phyloP scores from a whole-genome alignment of 2,888 invertebrate genomes.

The Pomacea canaliculata region DNA sequence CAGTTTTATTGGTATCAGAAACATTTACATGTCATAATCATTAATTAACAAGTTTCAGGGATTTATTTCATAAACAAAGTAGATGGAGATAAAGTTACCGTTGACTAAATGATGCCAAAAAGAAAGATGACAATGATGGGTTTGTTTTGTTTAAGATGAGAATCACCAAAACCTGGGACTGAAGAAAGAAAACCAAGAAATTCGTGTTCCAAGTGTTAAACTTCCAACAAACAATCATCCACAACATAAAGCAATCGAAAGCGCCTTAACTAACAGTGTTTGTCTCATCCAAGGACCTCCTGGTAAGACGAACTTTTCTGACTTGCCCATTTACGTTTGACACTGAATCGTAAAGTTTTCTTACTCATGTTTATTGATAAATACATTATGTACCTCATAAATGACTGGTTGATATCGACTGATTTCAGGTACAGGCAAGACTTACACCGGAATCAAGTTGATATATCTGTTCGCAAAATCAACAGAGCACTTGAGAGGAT shows the following conservation, averaged over 20 bases:
- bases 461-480: conserved; percentile 45
- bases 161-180: not conserved
- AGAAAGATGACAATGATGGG: too few relatives aligned
- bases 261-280: conserved; percentile 39
- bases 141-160: not conserved
- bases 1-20: not conserved
- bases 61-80: too few relatives aligned
- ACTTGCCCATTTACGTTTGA: too few relatives aligned
- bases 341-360: too few relatives aligned
- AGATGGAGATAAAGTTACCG: too few relatives aligned
- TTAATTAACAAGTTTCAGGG: too few relatives aligned
- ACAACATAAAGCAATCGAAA: conserved; percentile 44
- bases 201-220: not conserved
- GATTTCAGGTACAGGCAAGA: conserved; percentile 60
- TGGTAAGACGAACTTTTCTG: conserved; percentile 30
- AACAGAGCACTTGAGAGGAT: conserved; percentile 33
- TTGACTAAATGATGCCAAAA: too few relatives aligned
- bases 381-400: too few relatives aligned
- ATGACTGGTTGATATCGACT: too few relatives aligned
- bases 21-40: too few relatives aligned
- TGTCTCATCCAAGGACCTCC: conserved; percentile 49
- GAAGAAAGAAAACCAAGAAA: not conserved
- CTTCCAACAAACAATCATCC: conserved; percentile 36
- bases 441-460: conserved; percentile 55
- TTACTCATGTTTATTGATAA: too few relatives aligned